phyloP scores from a whole-genome alignment of 2,888 invertebrate genomes.

The Leptinotarsa tumamoca region DNA sequence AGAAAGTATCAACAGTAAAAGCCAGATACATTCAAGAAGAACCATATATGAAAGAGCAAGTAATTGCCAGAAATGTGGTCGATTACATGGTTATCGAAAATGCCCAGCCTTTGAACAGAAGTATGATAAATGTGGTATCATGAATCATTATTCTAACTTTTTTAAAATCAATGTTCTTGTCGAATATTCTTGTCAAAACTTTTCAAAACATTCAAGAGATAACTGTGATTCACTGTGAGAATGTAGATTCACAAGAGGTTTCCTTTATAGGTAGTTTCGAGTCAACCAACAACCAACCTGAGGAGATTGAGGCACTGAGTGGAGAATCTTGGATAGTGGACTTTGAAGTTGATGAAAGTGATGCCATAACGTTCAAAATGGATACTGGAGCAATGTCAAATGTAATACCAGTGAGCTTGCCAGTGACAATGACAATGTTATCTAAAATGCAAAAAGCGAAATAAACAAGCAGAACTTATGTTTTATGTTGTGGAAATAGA shows the following conservation, averaged over 20 bases:
- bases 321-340: constrained; percentile 18
- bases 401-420: constrained; percentile 20
- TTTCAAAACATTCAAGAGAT: neutral
- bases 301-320: constrained; percentile 19
- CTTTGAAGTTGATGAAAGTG: constrained; percentile 15
- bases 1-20: constrained; percentile 11
- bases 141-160: no score
- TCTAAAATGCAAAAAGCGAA: constrained; percentile 25
- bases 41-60: constrained; percentile 2
- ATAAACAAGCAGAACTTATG: constrained; percentile 22
- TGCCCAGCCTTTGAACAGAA: no score
- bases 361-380: constrained; percentile 16
- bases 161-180: neutral
- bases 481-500: constrained; percentile 37
- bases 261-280: constrained; percentile 31
- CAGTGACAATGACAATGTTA: constrained; percentile 19
- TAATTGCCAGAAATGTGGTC: no score
- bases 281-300: neutral
- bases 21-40: constrained; percentile 12
- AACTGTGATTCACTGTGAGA: constrained; percentile 10
- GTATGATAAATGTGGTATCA: no score
- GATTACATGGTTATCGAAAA: no score
- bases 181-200: constrained; percentile 8
- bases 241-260: constrained; percentile 24
- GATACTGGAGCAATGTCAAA: constrained; percentile 23